Base-by-base conservation (phyloP, 1,140 invertebrate genomes). In the Carcinoscorpius rotundicauda region DNA sequence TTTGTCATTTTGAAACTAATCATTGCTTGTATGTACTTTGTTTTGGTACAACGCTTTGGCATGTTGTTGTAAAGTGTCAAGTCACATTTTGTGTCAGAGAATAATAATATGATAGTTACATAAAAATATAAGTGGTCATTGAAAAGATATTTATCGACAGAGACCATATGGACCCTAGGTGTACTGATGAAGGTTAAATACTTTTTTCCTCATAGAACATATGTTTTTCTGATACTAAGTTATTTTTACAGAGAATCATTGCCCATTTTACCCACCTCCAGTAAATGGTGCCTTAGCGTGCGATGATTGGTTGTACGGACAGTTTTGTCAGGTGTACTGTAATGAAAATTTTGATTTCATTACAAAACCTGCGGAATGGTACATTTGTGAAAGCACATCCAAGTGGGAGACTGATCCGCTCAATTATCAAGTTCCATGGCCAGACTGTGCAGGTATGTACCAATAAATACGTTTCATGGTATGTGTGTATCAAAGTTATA, bases 361-460 rank as follows among this genome's bases (percentile, higher is more conserved):
- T 3, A 29, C 29, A 8, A 62, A 55, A n/a, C 63, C 64, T 6
- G 63, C 66, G 3, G 63, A 68, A 3, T 65, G 57, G 56, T 68
- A 68, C 8, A 49, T 68, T 8, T 68, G 66, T 50, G 52, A 64
- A 49, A 51, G 5, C 3, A 5, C 60, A 9, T 9, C 55, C 0
- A 9, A 8, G 4, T 68, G 66, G 66, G 51, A 50, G 9, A 68
- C 66, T 4, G 6, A 49, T 0, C 66, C 63, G 4, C 3, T 4
- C 4, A 48, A 60, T 48, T 49, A 50, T 49, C 51, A 9, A 4
- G 8, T 68, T 1, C 66, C 66, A 3, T 65, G 66, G 66, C 66
- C 66, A 4, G 66, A 68, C 11, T 68, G 66, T 58, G 5, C 63
- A 3, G 57, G 56, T 68, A n/a, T 56, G 66, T 59, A n/a, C 1